These are phyloP conservation scores for Neoarius graeffei DNA, from an alignment of 2,113 vertebrate species.

Conservation along the genomic window DNA sequence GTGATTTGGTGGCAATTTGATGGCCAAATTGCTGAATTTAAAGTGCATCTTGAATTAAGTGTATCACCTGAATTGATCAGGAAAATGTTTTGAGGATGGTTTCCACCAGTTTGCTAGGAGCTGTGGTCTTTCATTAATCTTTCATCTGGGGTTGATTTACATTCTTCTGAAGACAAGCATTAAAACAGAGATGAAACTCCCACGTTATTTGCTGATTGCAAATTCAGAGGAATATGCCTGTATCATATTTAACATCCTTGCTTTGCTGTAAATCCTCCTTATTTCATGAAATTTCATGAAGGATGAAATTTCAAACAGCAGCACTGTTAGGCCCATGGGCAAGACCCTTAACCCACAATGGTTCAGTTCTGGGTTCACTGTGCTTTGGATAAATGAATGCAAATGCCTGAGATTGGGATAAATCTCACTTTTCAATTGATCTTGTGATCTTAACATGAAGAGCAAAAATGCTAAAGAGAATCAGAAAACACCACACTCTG, in stretches of 20 bases:
- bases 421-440: neutral
- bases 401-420: neutral
- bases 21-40: neutral
- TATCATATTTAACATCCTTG: neutral
- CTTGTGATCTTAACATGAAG: neutral
- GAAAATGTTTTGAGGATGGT: neutral
- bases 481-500: neutral
- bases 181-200: neutral
- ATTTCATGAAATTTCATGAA: neutral
- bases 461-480: neutral
- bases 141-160: neutral
- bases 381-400: neutral
- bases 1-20: neutral
- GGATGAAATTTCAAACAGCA: neutral
- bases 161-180: slow-evolving; percentile 6
- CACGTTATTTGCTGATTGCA: too few relatives aligned
- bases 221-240: neutral
- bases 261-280: neutral
- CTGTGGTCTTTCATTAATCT: neutral
- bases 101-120: neutral
- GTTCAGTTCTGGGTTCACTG: neutral
- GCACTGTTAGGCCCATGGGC: neutral
- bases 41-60: neutral
- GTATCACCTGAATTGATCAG: neutral
- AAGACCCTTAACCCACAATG: neutral